Conservation (phyloP, 2,113 vertebrate genomes). For the Ornithorhynchus anatinus region DNA sequence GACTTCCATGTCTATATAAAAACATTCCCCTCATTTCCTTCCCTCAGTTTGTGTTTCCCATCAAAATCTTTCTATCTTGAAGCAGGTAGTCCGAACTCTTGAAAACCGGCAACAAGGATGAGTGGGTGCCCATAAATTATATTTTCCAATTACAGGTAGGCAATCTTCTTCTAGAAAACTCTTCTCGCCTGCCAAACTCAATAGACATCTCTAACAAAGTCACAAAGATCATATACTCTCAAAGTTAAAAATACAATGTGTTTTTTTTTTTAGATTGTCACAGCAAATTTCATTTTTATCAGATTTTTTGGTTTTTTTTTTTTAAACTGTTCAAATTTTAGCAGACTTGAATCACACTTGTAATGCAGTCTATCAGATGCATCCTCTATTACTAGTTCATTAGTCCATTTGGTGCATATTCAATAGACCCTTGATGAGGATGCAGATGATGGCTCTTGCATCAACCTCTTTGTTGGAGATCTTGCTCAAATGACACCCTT, state of each 20-base stretch:
- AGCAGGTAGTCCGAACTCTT: no score
- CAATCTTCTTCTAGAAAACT: neutral
- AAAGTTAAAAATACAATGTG: neutral
- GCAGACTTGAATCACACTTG: neutral
- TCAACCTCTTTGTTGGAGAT: no score
- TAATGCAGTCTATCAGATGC: no score
- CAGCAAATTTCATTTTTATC: neutral
- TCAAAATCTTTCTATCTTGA: no score
- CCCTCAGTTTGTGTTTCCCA: neutral
- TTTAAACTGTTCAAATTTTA: neutral
- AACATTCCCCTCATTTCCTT: neutral
- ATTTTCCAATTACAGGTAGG: neutral
- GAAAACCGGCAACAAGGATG: neutral
- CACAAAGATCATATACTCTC: neutral
- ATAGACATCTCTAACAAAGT: neutral
- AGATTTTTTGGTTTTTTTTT: no score
- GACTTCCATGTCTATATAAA: no score
- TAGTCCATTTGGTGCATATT: no score
- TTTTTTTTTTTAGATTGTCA: neutral
- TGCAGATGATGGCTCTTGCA: no score
- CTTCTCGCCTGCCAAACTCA: neutral
- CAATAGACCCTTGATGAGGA: no score
- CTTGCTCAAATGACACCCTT: no score
- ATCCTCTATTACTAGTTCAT: no score
- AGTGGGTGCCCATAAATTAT: neutral